phyloP scores from a whole-genome alignment of 1,140 invertebrate genomes.

The Drosophila ohnishii region DNA sequence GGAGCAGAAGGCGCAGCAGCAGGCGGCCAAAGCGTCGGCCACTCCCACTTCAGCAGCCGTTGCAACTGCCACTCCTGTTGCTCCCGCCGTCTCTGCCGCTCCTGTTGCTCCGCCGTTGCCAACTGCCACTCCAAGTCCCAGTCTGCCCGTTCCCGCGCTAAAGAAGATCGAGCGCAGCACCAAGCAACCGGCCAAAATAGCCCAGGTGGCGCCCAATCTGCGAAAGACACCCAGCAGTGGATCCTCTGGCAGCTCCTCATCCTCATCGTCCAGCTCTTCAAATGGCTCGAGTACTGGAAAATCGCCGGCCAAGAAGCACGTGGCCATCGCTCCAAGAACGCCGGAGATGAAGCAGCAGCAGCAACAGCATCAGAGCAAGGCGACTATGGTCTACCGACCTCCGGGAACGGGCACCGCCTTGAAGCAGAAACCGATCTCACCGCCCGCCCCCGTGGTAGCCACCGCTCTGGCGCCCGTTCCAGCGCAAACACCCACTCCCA shows the following conservation, averaged over 20 bases:
- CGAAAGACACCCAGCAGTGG: constrained; percentile 75
- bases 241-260: constrained; percentile 34
- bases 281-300: constrained; percentile 56
- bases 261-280: constrained; percentile 26
- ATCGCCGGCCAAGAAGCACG: constrained; percentile 82
- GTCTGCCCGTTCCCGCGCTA: constrained; percentile 68
- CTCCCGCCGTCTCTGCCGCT: constrained; percentile 11
- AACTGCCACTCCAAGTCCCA: constrained; percentile 14
- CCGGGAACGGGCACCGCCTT: constrained; percentile 20
- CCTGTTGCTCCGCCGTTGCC: constrained; percentile 9
- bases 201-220: constrained; percentile 81
- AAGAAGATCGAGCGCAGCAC: constrained; percentile 81
- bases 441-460: constrained; percentile 29
- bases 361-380: constrained; percentile 65
- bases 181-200: constrained; percentile 81
- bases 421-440: constrained; percentile 59
- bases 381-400: constrained; percentile 37
- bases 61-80: constrained; percentile 15
- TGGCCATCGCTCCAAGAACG: constrained; percentile 80
- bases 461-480: constrained; percentile 24
- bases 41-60: constrained; percentile 17
- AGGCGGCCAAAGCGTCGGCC: constrained; percentile 18
- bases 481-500: constrained; percentile 24
- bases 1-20: constrained; percentile 59
- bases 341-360: constrained; percentile 81